These are phyloP conservation scores for Psilanteris sp. DNA, from an alignment of 1,140 invertebrate genomes.

Conservation along the genomic window DNA sequence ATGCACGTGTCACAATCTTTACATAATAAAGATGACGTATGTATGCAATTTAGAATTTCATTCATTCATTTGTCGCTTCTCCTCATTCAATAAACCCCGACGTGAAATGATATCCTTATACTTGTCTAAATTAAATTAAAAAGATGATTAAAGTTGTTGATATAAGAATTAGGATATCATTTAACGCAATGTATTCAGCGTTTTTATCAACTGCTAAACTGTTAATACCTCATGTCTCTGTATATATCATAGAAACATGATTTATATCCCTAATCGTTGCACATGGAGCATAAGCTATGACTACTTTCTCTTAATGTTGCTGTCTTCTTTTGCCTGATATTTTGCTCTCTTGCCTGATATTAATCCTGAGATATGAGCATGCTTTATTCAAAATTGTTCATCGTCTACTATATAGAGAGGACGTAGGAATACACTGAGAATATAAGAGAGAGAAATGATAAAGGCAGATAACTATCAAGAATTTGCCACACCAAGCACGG, in stretches of 20 bases:
- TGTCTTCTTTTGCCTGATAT: conserved; percentile 50
- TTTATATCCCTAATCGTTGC: conserved; percentile 72
- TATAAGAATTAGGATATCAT: neutral
- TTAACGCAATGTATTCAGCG: neutral
- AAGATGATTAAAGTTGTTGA: no score
- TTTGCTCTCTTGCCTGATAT: conserved; percentile 57
- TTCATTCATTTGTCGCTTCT: no score
- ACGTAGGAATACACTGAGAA: conserved; percentile 14
- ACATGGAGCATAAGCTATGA: conserved; percentile 58
- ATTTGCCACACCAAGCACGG: conserved; percentile 60
- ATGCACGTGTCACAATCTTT: conserved; percentile 14
- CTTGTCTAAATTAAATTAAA: no score
- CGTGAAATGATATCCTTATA: no score
- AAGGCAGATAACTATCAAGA: conserved; percentile 65
- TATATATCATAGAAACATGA: conserved; percentile 67
- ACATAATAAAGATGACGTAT: conserved; percentile 9
- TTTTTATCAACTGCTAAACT: conserved; percentile 7
- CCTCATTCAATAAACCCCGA: no score
- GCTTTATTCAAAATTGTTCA: conserved; percentile 75
- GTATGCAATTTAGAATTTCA: no score
- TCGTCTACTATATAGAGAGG: conserved; percentile 23
- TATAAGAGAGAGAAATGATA: conserved; percentile 51
- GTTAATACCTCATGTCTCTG: conserved; percentile 10
- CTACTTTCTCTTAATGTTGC: conserved; percentile 59
- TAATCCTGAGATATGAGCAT: conserved; percentile 79